These are phyloP conservation scores for Rhombomys opimus DNA, from an alignment of 2,113 vertebrate genomes.

Conservation along the genomic window DNA sequence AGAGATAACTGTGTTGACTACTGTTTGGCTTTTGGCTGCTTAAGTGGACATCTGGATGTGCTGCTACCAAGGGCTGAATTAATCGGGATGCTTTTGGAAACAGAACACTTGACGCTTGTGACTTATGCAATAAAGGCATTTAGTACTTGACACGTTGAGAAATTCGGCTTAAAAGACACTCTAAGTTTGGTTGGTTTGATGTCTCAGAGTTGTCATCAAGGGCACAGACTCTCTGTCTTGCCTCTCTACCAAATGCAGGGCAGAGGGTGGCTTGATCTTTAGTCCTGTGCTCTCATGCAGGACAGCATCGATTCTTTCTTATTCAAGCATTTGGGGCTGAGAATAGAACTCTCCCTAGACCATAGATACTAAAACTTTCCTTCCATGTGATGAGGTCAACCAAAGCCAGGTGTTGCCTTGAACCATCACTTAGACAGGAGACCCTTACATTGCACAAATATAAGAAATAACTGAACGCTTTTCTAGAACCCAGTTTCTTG, in stretches of 20 bases:
- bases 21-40: background rate
- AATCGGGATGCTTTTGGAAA: background rate
- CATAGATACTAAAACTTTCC: accelerated
- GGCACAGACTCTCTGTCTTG: background rate
- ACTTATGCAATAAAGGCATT: background rate
- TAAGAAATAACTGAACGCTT: background rate
- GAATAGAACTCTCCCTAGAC: background rate
- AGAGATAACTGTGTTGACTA: background rate
- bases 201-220: accelerated
- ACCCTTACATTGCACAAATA: no score
- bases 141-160: background rate
- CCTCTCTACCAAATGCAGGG: background rate
- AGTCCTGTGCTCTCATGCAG: background rate
- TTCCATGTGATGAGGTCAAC: background rate
- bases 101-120: background rate
- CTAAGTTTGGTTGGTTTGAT: accelerated
- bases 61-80: background rate
- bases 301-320: background rate
- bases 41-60: background rate
- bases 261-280: background rate
- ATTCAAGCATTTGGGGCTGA: background rate
- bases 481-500: background rate
- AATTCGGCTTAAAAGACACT: background rate
- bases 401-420: no score
- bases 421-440: no score